Conservation (phyloP, 2,888 invertebrate species). For the Netelia inedita region DNA sequence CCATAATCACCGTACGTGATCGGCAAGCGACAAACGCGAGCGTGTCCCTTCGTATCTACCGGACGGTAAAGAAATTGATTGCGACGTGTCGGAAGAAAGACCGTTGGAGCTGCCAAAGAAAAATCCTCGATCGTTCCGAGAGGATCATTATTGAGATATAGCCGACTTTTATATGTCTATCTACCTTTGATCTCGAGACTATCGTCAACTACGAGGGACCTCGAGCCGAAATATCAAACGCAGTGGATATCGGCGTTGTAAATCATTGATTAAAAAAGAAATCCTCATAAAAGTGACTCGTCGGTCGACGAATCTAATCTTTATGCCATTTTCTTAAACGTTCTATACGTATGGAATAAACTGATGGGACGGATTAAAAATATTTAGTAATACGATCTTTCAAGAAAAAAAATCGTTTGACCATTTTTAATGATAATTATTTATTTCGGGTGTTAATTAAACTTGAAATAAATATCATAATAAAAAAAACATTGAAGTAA, state of each 20-base stretch:
- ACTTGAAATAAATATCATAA: too few relatives aligned
- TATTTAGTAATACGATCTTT: too few relatives aligned
- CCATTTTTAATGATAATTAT: too few relatives aligned
- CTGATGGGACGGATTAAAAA: too few relatives aligned
- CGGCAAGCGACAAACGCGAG: constrained; percentile 47
- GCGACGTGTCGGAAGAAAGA: constrained; percentile 42
- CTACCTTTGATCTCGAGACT: constrained; percentile 35
- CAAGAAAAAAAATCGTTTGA: too few relatives aligned
- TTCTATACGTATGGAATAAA: background rate
- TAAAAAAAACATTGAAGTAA: too few relatives aligned
- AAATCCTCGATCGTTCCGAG: constrained; percentile 33
- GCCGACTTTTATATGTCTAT: background rate
- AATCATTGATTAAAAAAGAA: constrained; percentile 38
- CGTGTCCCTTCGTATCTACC: constrained; percentile 11
- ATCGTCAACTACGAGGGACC: constrained; percentile 15
- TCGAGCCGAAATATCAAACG: background rate
- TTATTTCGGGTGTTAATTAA: too few relatives aligned
- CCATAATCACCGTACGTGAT: constrained; percentile 48
- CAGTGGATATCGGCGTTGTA: background rate
- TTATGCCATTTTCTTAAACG: background rate
- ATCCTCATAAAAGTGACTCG: constrained; percentile 41
- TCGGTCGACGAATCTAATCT: constrained; percentile 42
- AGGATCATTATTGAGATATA: constrained; percentile 44
- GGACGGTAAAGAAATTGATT: constrained; percentile 56
- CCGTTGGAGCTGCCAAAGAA: constrained; percentile 25